phyloP scores from a whole-genome alignment of 2,888 invertebrate species.

The Lasius platythorax region DNA sequence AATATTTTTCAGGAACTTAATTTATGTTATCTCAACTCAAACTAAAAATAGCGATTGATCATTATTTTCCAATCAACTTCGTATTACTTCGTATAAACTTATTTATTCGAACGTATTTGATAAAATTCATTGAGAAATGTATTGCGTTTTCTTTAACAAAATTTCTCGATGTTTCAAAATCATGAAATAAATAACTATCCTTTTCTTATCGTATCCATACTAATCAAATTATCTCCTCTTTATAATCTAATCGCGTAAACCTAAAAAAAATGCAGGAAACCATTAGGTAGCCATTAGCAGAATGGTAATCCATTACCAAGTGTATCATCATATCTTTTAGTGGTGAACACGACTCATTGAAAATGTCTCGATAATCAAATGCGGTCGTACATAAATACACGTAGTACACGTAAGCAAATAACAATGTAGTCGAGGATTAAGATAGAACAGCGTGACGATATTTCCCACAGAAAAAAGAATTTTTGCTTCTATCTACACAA shows the following conservation, averaged over 20 bases:
- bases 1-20: conserved; percentile 10
- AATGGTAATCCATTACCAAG: not conserved
- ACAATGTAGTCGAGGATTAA: not conserved
- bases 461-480: not conserved
- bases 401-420: not conserved
- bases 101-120: not conserved
- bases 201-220: not conserved
- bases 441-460: not conserved
- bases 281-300: not conserved
- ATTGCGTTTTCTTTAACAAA: not conserved
- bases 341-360: not conserved
- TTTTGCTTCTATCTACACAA: not conserved
- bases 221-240: not conserved
- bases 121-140: not conserved
- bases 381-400: not conserved
- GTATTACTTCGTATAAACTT: not conserved
- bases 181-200: not conserved
- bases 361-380: not conserved
- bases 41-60: not conserved
- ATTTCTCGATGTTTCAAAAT: not conserved
- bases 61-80: conserved; percentile 20
- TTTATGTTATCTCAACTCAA: conserved; percentile 3
- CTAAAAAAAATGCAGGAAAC: not conserved
- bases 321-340: not conserved
- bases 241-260: not conserved